Conservation (phyloP, 2,888 invertebrate species). For the Sarcophaga variegata region DNA sequence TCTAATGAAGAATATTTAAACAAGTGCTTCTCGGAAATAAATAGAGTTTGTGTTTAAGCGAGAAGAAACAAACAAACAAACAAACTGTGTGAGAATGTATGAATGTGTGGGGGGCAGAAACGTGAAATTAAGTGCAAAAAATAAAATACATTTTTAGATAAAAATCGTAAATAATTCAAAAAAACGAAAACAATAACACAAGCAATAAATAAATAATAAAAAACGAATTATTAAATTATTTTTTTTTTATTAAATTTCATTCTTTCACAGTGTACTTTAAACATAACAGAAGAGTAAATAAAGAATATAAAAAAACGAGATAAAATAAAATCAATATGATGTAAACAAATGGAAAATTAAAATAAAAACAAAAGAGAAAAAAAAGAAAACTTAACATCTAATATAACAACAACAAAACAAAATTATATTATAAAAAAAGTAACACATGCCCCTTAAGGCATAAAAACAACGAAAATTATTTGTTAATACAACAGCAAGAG, state of each 20-base stretch:
- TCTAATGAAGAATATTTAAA: slow-evolving; percentile 6
- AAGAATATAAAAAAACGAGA: too few relatives aligned
- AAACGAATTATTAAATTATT: slow-evolving; percentile 35
- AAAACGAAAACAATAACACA: background rate
- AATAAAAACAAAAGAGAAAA: background rate
- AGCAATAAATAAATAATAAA: background rate
- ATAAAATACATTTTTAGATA: slow-evolving; percentile 8
- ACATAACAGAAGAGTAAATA: background rate
- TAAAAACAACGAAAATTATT: slow-evolving; percentile 58
- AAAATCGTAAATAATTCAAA: background rate
- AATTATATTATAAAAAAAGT: slow-evolving; percentile 49
- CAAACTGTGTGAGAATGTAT: background rate
- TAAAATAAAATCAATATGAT: background rate
- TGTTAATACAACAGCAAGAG: slow-evolving; percentile 50
- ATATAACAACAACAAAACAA: slow-evolving; percentile 28
- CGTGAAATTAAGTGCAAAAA: slow-evolving; percentile 22
- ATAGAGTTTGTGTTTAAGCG: background rate
- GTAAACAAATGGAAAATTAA: slow-evolving; percentile 25
- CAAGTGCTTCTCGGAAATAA: background rate
- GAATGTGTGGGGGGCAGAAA: background rate
- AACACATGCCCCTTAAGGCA: slow-evolving; percentile 35
- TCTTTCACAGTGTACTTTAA: slow-evolving; percentile 17
- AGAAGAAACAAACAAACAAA: slow-evolving; percentile 8
- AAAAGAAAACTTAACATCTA: slow-evolving; percentile 19
- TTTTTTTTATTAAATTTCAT: background rate